A percentile compares a stretch with the other conserved stretches of the same genome.
Conservation (phyloP, 2,113 vertebrate genomes). For the Tylochromis polylepis region DNA sequence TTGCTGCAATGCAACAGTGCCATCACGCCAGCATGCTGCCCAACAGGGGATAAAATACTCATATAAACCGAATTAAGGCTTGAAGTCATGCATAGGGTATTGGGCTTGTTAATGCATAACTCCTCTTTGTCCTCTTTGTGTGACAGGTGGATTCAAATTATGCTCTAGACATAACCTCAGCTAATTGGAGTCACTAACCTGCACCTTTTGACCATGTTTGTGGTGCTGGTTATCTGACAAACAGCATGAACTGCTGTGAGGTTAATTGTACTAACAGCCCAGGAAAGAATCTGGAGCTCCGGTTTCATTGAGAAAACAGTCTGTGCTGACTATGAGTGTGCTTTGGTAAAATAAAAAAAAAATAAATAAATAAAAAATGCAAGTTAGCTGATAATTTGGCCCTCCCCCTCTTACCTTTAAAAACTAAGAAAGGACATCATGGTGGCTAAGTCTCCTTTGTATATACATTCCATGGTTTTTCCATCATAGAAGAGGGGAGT, state of each 20-base stretch:
- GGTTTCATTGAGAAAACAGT: rapidly evolving
- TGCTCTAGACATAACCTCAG: not conserved
- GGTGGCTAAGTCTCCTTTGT: no score
- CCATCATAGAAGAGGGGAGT: no score
- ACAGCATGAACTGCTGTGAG: not conserved
- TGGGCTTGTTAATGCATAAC: not conserved
- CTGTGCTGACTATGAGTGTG: not conserved
- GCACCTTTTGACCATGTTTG: not conserved
- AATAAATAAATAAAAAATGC: rapidly evolving
- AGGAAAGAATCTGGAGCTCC: rapidly evolving
- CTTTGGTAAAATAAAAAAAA: not conserved
- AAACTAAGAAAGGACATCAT: no score
- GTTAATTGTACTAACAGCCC: not conserved
- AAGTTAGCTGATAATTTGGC: not conserved
- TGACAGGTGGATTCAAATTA: rapidly evolving
- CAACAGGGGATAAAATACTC: not conserved
- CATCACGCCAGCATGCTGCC: rapidly evolving
- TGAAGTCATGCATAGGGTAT: not conserved
- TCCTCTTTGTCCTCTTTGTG: not conserved
- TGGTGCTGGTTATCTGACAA: not conserved
- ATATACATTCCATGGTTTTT: no score
- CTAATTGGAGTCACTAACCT: not conserved
- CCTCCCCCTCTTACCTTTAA: not conserved
- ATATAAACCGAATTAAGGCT: not conserved
- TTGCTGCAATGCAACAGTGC: not conserved